A percentile compares a stretch with the other conserved stretches of the same genome.
These are phyloP conservation scores for Lynx canadensis DNA, from an alignment of 2,113 vertebrate genomes.

Conservation along the genomic window DNA sequence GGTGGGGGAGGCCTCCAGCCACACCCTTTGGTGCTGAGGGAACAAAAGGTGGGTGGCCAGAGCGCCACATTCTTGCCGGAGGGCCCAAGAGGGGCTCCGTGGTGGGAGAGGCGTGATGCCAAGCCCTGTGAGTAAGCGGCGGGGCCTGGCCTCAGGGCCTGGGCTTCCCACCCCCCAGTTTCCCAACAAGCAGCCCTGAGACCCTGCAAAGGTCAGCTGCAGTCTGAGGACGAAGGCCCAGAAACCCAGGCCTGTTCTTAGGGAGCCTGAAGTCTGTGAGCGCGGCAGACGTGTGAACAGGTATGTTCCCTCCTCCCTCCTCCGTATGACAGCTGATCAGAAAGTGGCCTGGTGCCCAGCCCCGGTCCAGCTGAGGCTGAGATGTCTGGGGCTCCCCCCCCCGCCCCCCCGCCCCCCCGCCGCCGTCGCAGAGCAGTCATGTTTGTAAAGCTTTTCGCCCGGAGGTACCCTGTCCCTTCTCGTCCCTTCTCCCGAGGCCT, in stretches of 20 bases:
- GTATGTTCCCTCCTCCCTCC: too few species aligned
- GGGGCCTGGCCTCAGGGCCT: background rate
- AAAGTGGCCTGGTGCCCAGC: background rate
- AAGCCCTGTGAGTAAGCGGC: background rate
- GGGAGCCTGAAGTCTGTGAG: background rate
- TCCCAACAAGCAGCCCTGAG: fast-evolving
- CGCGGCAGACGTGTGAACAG: fast-evolving
- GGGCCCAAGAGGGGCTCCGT: background rate
- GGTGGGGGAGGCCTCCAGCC: background rate
- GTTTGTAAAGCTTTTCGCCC: background rate
- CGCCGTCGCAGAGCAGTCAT: fast-evolving
- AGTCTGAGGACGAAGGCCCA: fast-evolving
- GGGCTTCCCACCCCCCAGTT: background rate
- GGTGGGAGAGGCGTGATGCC: fast-evolving
- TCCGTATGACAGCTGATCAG: fast-evolving
- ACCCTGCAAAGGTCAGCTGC: background rate
- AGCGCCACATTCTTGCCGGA: background rate
- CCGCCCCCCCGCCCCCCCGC: background rate
- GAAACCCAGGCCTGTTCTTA: background rate
- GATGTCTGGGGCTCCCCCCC: background rate
- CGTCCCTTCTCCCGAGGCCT: background rate
- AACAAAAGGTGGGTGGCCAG: too few species aligned
- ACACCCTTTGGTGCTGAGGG: background rate
- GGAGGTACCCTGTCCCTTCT: constrained; percentile 23
- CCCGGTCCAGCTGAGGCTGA: fast-evolving